These are phyloP conservation scores for Aplochiton taeniatus DNA, from an alignment of 2,797 vertebrate genomes.

Conservation along the genomic window DNA sequence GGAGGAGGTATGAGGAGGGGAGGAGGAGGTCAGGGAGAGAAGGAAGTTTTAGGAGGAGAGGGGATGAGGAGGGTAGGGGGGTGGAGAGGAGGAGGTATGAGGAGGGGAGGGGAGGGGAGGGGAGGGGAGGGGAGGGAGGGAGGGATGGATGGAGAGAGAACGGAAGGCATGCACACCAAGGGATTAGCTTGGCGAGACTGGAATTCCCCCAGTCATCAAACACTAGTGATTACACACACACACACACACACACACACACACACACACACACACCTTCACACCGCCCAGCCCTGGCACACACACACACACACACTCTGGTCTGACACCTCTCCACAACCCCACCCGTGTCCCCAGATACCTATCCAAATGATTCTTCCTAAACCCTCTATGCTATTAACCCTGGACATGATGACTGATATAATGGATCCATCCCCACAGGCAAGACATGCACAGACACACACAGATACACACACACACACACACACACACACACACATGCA, in stretches of 20 bases:
- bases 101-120: conserved; percentile 17
- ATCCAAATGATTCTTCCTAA: too few relatives aligned
- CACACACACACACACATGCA: neutral
- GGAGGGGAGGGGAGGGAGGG: conserved; percentile 51
- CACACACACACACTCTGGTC: conserved; percentile 11
- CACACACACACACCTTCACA: neutral
- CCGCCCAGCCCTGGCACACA: neutral
- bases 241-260: neutral
- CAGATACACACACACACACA: neutral
- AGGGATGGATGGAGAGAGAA: conserved; percentile 61
- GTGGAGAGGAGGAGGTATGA: conserved; percentile 30
- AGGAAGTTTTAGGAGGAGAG: too few relatives aligned
- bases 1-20: conserved; percentile 38
- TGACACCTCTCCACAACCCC: neutral
- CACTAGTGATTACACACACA: conserved; percentile 11
- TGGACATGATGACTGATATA: too few relatives aligned
- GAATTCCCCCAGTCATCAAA: conserved; percentile 27
- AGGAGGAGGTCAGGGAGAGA: too few relatives aligned
- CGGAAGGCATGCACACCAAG: conserved; percentile 1
- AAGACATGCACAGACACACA: neutral
- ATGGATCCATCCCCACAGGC: too few relatives aligned
- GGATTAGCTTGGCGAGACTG: conserved; percentile 13
- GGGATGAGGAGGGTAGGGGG: conserved; percentile 48
- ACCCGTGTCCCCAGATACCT: neutral
- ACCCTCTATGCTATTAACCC: too few relatives aligned